Conservation (phyloP, 2,797 vertebrate species). For the Perdix hodgsoniae region DNA sequence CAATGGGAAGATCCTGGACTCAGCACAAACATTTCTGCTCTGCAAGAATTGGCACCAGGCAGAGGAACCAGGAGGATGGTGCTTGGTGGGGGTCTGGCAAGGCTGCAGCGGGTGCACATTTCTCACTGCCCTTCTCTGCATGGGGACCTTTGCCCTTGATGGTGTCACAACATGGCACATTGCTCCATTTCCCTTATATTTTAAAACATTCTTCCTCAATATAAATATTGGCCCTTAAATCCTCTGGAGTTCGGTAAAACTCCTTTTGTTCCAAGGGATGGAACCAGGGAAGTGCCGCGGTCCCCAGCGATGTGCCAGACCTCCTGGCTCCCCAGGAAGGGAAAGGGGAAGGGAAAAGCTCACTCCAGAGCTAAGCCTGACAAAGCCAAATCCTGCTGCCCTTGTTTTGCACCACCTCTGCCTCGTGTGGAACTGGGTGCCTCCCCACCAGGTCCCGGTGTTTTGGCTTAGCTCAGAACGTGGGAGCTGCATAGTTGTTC, state of each 20-base stretch:
- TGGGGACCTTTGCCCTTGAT: rapidly evolving
- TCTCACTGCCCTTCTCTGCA: not conserved
- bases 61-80: not conserved
- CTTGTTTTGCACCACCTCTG: not conserved
- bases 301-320: not conserved
- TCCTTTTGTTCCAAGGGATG: not conserved
- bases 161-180: rapidly evolving
- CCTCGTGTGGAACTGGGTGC: not conserved
- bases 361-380: not conserved
- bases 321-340: not conserved
- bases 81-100: rapidly evolving
- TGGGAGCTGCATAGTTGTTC: conserved; percentile 32
- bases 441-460: not conserved
- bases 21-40: not conserved
- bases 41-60: not conserved
- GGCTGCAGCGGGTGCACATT: rapidly evolving
- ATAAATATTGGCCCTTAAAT: not conserved
- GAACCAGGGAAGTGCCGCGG: not conserved
- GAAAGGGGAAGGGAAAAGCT: not conserved
- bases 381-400: rapidly evolving
- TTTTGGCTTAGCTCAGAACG: not conserved
- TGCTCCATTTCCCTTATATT: rapidly evolving
- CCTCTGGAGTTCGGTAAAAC: not conserved
- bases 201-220: not conserved
- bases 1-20: not conserved